These are phyloP conservation scores for Dolichallabes microphthalmus DNA, from an alignment of 2,113 vertebrate species.

Conservation along the genomic window DNA sequence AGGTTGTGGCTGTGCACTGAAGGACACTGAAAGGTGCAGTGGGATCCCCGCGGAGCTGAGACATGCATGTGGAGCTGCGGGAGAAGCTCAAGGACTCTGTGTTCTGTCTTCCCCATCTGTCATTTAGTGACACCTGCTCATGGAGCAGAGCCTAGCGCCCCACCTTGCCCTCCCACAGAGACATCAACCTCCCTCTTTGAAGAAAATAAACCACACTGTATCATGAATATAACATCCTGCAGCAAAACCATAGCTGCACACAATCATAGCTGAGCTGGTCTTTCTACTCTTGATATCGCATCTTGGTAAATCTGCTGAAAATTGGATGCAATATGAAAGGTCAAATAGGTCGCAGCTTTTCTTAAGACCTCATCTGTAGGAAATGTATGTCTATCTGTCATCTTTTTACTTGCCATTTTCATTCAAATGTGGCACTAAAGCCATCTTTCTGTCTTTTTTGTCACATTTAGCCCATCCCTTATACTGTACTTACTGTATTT, in stretches of 20 bases:
- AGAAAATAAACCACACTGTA: slow-evolving; percentile 27
- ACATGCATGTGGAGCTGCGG: slow-evolving; percentile 48
- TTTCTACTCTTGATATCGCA: background rate
- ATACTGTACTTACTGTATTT: background rate
- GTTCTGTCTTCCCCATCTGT: slow-evolving; percentile 67
- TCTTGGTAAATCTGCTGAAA: background rate
- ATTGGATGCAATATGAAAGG: background rate
- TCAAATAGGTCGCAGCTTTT: background rate
- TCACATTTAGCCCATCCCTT: background rate
- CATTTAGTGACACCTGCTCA: slow-evolving; percentile 57
- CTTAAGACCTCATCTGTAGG: background rate
- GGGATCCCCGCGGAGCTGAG: slow-evolving; percentile 23
- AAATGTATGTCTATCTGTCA: background rate
- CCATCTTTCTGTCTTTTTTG: background rate
- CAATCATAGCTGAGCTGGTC: background rate
- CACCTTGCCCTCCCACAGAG: slow-evolving; percentile 4
- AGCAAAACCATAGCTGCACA: background rate
- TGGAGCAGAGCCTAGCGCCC: slow-evolving; percentile 38
- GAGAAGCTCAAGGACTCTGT: slow-evolving; percentile 62
- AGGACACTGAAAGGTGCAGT: slow-evolving; percentile 34
- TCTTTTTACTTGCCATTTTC: background rate
- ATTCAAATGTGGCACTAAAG: background rate
- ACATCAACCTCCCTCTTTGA: slow-evolving; percentile 34
- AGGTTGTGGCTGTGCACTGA: slow-evolving; percentile 40
- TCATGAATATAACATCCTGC: slow-evolving; percentile 14